Percentiles rank a stretch among this genome's conserved stretches.
Conservation (phyloP, 2,797 vertebrate genomes). For the Pelochelys cantorii region DNA sequence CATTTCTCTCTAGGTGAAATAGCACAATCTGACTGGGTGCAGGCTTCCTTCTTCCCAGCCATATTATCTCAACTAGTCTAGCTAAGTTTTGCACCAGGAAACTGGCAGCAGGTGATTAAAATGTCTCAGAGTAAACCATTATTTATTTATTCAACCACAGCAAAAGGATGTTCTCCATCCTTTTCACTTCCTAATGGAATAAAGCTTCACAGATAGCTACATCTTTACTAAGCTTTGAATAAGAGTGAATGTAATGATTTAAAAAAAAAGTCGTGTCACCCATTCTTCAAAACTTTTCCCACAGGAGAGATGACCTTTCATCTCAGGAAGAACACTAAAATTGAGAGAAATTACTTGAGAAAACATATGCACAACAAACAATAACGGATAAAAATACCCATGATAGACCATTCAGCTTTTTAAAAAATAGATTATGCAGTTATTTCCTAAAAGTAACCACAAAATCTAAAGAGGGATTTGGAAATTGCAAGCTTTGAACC, state of each 20-base stretch:
- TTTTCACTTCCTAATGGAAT: neutral
- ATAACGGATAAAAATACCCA: neutral
- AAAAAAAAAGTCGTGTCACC: neutral
- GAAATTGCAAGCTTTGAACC: neutral
- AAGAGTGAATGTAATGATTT: neutral
- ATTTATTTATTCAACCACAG: too few relatives aligned
- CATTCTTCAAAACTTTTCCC: neutral
- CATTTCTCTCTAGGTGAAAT: too few relatives aligned
- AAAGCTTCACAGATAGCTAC: neutral
- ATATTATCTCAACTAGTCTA: too few relatives aligned
- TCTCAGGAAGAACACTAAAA: neutral
- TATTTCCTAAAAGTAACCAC: accelerated
- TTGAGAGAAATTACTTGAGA: neutral
- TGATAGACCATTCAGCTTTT: neutral
- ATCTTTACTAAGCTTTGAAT: neutral
- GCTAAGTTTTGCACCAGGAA: too few relatives aligned
- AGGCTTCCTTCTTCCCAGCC: too few relatives aligned
- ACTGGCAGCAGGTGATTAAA: too few relatives aligned
- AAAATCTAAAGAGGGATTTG: neutral
- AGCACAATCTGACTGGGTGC: too few relatives aligned
- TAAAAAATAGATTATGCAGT: neutral
- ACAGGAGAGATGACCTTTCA: neutral
- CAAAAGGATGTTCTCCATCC: neutral
- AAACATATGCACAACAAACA: neutral
- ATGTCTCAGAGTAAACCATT: too few relatives aligned